These are phyloP conservation scores for Babylonia areolata DNA, from an alignment of 1,140 invertebrate genomes.

Conservation along the genomic window DNA sequence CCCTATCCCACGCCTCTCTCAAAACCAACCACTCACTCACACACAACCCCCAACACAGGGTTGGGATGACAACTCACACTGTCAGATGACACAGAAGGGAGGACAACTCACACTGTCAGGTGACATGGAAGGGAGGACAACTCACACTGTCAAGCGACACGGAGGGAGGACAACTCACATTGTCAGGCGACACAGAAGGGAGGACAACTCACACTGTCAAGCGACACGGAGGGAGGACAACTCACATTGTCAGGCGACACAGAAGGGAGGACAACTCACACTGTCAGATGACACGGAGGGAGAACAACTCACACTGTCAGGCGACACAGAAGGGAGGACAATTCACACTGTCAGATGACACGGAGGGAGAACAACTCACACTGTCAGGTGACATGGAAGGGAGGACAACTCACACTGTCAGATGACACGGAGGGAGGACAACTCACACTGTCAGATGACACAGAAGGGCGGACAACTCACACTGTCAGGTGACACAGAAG, in stretches of 20 bases:
- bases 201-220: slow-evolving; percentile 92
- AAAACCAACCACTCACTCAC: too few relatives aligned
- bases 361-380: slow-evolving; percentile 87
- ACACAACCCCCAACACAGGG: too few relatives aligned
- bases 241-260: slow-evolving; percentile 95
- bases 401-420: slow-evolving; percentile 91
- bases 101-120: slow-evolving; percentile 92
- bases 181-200: slow-evolving; percentile 94
- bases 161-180: slow-evolving; percentile 89
- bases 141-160: slow-evolving; percentile 95
- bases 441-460: slow-evolving; percentile 95
- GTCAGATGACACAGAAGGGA: slow-evolving; percentile 94
- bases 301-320: slow-evolving; percentile 92
- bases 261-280: slow-evolving; percentile 87
- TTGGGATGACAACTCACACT: slow-evolving; percentile 90
- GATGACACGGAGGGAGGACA: slow-evolving; percentile 90
- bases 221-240: slow-evolving; percentile 89
- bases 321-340: slow-evolving; percentile 90
- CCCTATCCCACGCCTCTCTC: too few relatives aligned
- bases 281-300: slow-evolving; percentile 95
- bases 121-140: slow-evolving; percentile 89
- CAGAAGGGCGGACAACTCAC: slow-evolving; percentile 86
- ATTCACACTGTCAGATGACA: slow-evolving; percentile 95
- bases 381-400: slow-evolving; percentile 95
- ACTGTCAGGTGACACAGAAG: slow-evolving; percentile 95